These are phyloP conservation scores for Harpalus rubripes DNA, from an alignment of 2,888 invertebrate genomes.

Conservation along the genomic window DNA sequence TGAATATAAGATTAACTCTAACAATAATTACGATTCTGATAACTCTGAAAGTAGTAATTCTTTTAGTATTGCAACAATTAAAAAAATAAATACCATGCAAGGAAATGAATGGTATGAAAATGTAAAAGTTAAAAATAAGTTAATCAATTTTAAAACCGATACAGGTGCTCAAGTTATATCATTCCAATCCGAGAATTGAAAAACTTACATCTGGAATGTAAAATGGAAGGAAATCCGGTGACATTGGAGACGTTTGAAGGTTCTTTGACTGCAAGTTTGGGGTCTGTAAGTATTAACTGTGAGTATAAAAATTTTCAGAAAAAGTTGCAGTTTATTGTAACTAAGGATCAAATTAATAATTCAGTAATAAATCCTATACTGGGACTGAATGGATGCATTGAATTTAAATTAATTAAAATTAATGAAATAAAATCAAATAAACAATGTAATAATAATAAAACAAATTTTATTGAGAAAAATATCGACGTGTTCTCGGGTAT, in stretches of 20 bases:
- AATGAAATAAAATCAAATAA: neutral
- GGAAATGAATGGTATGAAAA: neutral
- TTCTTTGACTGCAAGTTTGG: conserved; percentile 6
- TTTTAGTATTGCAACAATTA: conserved; percentile 15
- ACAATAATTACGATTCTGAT: neutral
- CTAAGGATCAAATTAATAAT: conserved; percentile 1
- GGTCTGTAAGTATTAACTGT: conserved; percentile 3
- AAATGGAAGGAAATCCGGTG: no score
- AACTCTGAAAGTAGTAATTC: neutral
- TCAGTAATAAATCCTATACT: conserved; percentile 11
- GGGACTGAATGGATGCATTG: conserved; percentile 5
- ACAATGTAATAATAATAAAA: no score
- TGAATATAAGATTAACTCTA: no score
- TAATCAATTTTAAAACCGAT: no score
- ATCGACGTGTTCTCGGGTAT: neutral
- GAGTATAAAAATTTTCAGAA: neutral
- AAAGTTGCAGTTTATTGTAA: conserved; percentile 5
- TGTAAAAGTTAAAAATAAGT: no score
- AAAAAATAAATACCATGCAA: neutral
- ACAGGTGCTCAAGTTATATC: no score
- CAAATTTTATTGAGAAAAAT: neutral
- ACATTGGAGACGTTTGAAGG: neutral
- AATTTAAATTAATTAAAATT: neutral
- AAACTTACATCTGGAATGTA: no score
- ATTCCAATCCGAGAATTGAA: no score